Conservation (phyloP, 1,140 invertebrate genomes). For the Panulirus ornatus region DNA sequence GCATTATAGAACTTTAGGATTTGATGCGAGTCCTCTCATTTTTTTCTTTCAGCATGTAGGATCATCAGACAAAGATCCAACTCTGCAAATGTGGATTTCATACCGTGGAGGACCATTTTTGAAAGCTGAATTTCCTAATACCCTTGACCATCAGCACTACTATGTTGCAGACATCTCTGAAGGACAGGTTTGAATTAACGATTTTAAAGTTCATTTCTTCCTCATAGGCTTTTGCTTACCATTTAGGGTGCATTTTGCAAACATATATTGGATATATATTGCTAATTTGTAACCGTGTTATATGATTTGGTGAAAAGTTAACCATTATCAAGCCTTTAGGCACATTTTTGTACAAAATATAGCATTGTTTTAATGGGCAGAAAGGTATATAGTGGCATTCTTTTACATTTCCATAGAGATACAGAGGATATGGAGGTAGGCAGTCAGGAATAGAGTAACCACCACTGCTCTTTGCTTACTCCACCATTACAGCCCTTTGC, state of each 20-base stretch:
- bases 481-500: no score
- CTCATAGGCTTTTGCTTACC: background rate
- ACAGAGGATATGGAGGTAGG: no score
- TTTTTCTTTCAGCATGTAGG: background rate
- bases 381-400: no score
- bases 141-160: slow-evolving; percentile 84
- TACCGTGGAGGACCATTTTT: slow-evolving; percentile 85
- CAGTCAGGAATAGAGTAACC: no score
- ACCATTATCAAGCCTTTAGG: no score
- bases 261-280: background rate
- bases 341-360: no score
- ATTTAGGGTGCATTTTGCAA: background rate
- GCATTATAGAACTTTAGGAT: no score
- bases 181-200: slow-evolving; percentile 81
- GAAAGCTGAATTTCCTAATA: slow-evolving; percentile 86
- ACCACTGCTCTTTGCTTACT: no score
- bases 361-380: no score
- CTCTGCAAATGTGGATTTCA: slow-evolving; percentile 80
- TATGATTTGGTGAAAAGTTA: no score
- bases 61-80: background rate
- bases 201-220: background rate
- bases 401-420: no score
- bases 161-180: slow-evolving; percentile 91
- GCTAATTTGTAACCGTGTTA: slow-evolving; percentile 10
- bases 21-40: no score